These are phyloP conservation scores for Sesamia nonagrioides DNA, from an alignment of 1,140 invertebrate genomes.

Conservation along the genomic window DNA sequence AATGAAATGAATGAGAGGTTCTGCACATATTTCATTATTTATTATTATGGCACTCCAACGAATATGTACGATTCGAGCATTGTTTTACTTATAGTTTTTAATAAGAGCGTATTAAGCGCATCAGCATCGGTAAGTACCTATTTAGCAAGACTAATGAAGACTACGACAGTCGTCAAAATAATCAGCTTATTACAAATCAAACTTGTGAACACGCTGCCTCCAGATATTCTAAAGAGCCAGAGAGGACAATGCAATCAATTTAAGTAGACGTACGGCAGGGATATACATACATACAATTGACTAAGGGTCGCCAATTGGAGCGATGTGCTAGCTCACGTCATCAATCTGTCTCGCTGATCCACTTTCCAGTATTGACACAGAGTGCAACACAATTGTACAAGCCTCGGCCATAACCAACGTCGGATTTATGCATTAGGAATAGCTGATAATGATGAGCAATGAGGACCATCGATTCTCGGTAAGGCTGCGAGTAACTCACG, in stretches of 20 bases:
- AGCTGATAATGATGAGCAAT: slow-evolving; percentile 49
- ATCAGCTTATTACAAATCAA: slow-evolving; percentile 5
- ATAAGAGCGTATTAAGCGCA: too few species aligned
- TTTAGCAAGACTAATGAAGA: too few species aligned
- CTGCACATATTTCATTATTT: too few species aligned
- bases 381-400: slow-evolving; percentile 44
- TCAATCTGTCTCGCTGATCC: slow-evolving; percentile 49
- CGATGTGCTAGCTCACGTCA: slow-evolving; percentile 39
- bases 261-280: slow-evolving; percentile 25
- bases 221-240: slow-evolving; percentile 13
- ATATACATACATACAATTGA: slow-evolving; percentile 31
- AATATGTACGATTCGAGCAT: too few species aligned
- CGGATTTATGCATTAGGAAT: slow-evolving; percentile 46
- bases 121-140: too few species aligned
- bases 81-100: too few species aligned
- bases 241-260: slow-evolving; percentile 27
- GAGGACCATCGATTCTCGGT: slow-evolving; percentile 42
- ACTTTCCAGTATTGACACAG: slow-evolving; percentile 51
- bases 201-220: not conserved
- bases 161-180: not conserved
- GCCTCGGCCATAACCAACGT: slow-evolving; percentile 12
- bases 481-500: slow-evolving; percentile 36
- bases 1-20: too few species aligned
- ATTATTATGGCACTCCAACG: too few species aligned
- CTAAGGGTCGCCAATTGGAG: slow-evolving; percentile 39